A percentile compares a stretch with the other conserved stretches of the same genome.
Conservation (phyloP, 2,888 invertebrate genomes). For the Dryobota labecula region DNA sequence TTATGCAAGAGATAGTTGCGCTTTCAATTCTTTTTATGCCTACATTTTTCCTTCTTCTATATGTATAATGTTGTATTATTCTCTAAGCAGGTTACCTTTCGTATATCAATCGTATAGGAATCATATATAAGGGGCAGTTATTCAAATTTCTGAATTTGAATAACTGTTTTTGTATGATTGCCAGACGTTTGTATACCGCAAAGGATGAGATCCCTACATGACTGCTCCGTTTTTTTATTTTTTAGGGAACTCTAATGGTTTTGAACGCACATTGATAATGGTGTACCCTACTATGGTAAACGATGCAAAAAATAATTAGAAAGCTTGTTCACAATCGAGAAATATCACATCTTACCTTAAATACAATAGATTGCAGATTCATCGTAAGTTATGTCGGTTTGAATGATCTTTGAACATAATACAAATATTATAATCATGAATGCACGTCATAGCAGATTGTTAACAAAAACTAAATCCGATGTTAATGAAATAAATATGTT, state of each 20-base stretch:
- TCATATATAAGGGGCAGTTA: too few species aligned
- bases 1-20: slow-evolving; percentile 3
- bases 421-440: background rate
- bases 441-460: background rate
- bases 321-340: background rate
- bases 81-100: background rate
- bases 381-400: background rate
- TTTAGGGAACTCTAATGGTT: background rate
- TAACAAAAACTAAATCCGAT: slow-evolving; percentile 1
- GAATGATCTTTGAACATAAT: slow-evolving; percentile 7
- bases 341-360: background rate
- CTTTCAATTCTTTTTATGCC: too few species aligned
- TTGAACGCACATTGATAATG: background rate
- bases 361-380: background rate
- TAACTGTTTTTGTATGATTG: background rate
- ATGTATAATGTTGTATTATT: background rate
- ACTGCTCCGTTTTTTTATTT: background rate
- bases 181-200: background rate
- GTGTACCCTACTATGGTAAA: background rate
- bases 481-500: background rate
- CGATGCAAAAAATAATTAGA: background rate
- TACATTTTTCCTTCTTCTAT: background rate
- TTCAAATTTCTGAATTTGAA: background rate
- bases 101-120: too few species aligned
- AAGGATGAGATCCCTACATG: background rate